Conservation (phyloP, 2,888 invertebrate genomes). For the Microdon myrmicae region DNA sequence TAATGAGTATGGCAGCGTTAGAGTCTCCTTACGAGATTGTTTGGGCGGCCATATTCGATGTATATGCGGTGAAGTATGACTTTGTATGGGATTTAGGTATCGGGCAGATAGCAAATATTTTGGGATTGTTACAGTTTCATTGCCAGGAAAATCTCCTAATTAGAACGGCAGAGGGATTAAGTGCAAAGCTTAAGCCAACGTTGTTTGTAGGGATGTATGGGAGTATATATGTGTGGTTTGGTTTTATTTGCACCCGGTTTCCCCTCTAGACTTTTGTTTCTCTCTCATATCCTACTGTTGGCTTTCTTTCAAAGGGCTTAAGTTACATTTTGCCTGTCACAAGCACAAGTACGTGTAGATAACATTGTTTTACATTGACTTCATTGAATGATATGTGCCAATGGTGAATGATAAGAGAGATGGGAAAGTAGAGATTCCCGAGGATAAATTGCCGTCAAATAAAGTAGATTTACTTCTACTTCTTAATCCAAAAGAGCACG, state of each 20-base stretch:
- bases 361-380: too few species aligned
- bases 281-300: too few species aligned
- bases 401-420: conserved; percentile 2
- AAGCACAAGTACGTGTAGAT: too few species aligned
- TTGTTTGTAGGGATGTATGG: neutral
- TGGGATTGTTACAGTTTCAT: conserved; percentile 46
- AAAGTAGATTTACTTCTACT: conserved; percentile 30
- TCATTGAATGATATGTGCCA: too few species aligned
- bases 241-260: too few species aligned
- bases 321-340: too few species aligned
- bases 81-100: conserved; percentile 29
- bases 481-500: conserved; percentile 14
- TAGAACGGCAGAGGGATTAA: conserved; percentile 46
- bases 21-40: conserved; percentile 35
- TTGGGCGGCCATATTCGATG: neutral
- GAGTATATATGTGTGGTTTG: neutral
- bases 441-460: conserved; percentile 42
- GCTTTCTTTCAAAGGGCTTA: too few species aligned
- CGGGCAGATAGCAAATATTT: conserved; percentile 39
- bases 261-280: too few species aligned
- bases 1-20: conserved; percentile 37
- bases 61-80: neutral
- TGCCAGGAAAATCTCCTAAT: conserved; percentile 47
- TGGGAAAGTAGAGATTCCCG: conserved; percentile 8
- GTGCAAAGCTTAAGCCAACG: conserved; percentile 37